These are phyloP conservation scores for Chaitophorus viminalis DNA, from an alignment of 2,888 invertebrate species.

Conservation along the genomic window DNA sequence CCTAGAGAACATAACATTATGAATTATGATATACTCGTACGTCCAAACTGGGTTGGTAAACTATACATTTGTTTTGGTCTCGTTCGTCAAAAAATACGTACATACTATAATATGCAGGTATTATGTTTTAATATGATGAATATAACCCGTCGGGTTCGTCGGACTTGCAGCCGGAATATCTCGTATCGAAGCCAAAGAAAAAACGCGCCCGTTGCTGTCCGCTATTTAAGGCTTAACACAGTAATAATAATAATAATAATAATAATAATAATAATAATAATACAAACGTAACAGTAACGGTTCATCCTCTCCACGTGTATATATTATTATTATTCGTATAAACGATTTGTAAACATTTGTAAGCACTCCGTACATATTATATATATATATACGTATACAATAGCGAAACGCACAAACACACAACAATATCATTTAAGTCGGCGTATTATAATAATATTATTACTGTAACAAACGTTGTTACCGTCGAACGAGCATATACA, in stretches of 20 bases:
- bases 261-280: slow-evolving; percentile 13
- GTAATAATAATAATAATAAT: slow-evolving; percentile 13
- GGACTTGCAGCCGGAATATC: background rate
- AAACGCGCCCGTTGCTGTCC: background rate
- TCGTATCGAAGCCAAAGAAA: background rate
- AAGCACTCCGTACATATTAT: background rate
- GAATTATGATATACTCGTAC: too few species aligned
- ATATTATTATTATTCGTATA: background rate
- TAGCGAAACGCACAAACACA: background rate
- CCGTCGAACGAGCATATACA: background rate
- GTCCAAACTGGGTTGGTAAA: too few species aligned
- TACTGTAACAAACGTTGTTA: slow-evolving; percentile 25
- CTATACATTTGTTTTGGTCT: too few species aligned
- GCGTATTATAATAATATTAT: slow-evolving; percentile 14
- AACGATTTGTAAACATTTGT: background rate
- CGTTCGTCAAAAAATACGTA: too few species aligned
- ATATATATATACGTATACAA: background rate
- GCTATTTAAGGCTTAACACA: background rate
- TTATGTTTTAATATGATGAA: too few species aligned
- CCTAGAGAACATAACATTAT: too few species aligned
- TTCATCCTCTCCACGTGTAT: background rate
- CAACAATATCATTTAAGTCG: slow-evolving; percentile 29
- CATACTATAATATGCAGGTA: too few species aligned
- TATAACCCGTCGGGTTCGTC: background rate
- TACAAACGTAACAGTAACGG: background rate